A percentile compares a stretch with the other conserved stretches of the same genome.
Evolutionary conservation across 2,113 vertebrate genomes (phyloP).

Genomic region (Isichthys henryi): DNA sequence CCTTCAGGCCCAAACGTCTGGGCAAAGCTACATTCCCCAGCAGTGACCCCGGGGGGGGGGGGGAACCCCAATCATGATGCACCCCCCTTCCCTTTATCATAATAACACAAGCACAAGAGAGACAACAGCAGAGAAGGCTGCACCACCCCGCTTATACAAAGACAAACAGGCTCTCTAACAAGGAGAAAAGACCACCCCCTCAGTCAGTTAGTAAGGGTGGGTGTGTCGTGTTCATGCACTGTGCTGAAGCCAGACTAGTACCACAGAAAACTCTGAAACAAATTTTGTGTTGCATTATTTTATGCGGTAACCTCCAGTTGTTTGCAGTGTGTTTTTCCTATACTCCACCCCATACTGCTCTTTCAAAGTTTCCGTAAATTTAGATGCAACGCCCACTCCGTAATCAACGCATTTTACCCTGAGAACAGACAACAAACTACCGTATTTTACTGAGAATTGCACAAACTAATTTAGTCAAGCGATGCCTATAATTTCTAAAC

Average conservation of each 20-base stretch:
- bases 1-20: constrained; percentile 29
- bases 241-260: neutral
- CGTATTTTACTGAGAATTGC: neutral
- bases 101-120: constrained; percentile 8
- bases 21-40: constrained; percentile 25
- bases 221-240: neutral
- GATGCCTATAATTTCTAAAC: neutral
- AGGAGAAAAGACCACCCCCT: neutral
- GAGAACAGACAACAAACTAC: neutral
- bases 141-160: neutral
- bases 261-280: neutral
- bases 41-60: constrained; percentile 23
- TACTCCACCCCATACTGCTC: neutral
- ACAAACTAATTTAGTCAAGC: neutral
- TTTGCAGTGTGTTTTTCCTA: neutral
- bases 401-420: neutral
- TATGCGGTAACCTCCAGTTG: neutral
- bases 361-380: neutral
- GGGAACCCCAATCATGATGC: neutral
- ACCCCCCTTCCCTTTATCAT: constrained; percentile 5
- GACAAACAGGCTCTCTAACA: neutral
- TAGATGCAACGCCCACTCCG: neutral
- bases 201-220: neutral
- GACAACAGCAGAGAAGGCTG: neutral
- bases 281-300: neutral